Evolutionary conservation across 2,888 invertebrate genomes (phyloP), one percentile per base, ranked within the genome.

Genomic region (Limulus polyphemus): DNA sequence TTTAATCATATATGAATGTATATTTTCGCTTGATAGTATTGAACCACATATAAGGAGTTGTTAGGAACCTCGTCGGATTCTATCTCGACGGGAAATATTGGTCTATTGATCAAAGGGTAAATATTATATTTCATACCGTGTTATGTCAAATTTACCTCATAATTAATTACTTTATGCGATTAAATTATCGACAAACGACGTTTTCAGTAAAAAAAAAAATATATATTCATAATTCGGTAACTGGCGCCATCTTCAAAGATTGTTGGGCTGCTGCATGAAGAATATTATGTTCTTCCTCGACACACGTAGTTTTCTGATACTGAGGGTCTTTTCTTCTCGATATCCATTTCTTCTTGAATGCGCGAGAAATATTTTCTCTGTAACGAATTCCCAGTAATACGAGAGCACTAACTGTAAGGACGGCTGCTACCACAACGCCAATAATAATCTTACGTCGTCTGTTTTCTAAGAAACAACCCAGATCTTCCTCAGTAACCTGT

Each of bases 271-370:
- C 60, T 4, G 54, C 32, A 47, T 64, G 66, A 52, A 66, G 61
- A 60, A 66, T 66, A n/a, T 60, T 64, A 47, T 58, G 64, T 50
- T 66, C 66, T 55, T 66, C 66, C 58, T 66, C 66, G 51, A 61
- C 64, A 62, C 64, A 60, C 4, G 16, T 54, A 11, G 66, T 66
- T 55, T 66, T 66, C 57, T 66, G 66, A 61, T 66, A 66, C 55
- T 66, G 66, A 11, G 66, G 66, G 49, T 66, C 66, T 55, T 66
- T 66, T 14, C 64, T 56, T 4, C 63, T 62, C 16, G 61, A 50
- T 16, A 62, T 60, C 66, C 66, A 66, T 56, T 59, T 66, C 9
- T 60, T 61, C 57, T 66, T 66, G 54, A 66, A 55, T 1, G 62
- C 51, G 11, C 64, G 59, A 51, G 66, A 61, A 47, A 66, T 49